A percentile compares a stretch with the other conserved stretches of the same genome.
Evolutionary conservation across 2,888 invertebrate genomes (phyloP).

Genomic region (Lasioglossum lativentre): DNA sequence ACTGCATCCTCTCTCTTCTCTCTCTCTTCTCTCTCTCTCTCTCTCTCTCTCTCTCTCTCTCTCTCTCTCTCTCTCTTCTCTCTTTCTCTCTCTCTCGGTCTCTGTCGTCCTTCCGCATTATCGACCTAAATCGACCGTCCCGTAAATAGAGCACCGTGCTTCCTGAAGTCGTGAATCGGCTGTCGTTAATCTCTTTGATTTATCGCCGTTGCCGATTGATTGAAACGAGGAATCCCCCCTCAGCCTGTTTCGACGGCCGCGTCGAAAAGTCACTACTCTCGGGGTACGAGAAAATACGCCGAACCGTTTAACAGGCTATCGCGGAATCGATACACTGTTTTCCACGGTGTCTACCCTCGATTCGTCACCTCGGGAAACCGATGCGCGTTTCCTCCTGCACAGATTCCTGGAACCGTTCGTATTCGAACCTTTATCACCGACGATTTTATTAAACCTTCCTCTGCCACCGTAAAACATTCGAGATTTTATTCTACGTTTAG

Average conservation of each 20-base stretch:
- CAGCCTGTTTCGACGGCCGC: slow-evolving; percentile 13
- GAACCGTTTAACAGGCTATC: not conserved
- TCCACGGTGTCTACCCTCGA: slow-evolving; percentile 3
- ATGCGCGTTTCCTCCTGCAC: not conserved
- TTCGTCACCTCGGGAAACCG: not conserved
- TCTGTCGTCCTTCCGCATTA: slow-evolving; percentile 58
- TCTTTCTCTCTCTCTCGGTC: not conserved
- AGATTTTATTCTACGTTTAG: not conserved
- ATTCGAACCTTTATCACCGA: not conserved
- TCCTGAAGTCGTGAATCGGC: slow-evolving; percentile 55
- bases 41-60: not conserved
- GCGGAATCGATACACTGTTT: not conserved
- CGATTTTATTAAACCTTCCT: not conserved
- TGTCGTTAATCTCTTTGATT: slow-evolving; percentile 55
- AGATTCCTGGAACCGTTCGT: not conserved
- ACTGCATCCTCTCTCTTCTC: not conserved
- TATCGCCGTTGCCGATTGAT: slow-evolving; percentile 37
- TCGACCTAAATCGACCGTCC: slow-evolving; percentile 50
- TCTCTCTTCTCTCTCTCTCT: not conserved
- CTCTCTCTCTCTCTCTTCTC: not conserved
- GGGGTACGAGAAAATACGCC: not conserved
- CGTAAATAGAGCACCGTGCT: slow-evolving; percentile 55
- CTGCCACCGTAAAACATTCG: not conserved
- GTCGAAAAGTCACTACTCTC: not conserved
- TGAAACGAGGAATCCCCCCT: slow-evolving; percentile 6